Percentiles rank a stretch among this genome's conserved stretches.
phyloP scores from a whole-genome alignment of 2,888 invertebrate species.

The Colostygia pectinataria region DNA sequence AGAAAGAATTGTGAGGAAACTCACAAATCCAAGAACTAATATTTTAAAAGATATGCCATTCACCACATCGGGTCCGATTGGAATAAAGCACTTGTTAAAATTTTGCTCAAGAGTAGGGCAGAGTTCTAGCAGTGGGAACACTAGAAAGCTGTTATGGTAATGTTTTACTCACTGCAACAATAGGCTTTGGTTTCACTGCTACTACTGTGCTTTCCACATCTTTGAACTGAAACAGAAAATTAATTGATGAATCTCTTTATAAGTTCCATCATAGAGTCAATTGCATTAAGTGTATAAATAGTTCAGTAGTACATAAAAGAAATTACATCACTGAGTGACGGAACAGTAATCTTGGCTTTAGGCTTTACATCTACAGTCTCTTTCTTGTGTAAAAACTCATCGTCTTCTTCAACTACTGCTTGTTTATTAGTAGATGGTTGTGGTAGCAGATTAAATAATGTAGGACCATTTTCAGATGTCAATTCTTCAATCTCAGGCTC shows the following conservation, averaged over 20 bases:
- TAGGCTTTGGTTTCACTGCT: conserved; percentile 65
- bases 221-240: conserved; percentile 73
- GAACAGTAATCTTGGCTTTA: conserved; percentile 86
- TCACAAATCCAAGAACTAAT: too few relatives aligned
- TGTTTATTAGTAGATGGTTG: conserved; percentile 67
- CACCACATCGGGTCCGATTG: too few relatives aligned
- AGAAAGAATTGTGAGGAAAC: too few relatives aligned
- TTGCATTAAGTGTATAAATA: too few relatives aligned
- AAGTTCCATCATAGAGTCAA: too few relatives aligned
- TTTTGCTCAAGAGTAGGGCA: too few relatives aligned
- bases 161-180: conserved; percentile 74
- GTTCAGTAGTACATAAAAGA: too few relatives aligned
- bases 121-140: too few relatives aligned
- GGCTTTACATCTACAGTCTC: conserved; percentile 67
- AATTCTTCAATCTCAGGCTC: conserved; percentile 1
- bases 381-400: conserved; percentile 85
- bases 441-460: conserved; percentile 72
- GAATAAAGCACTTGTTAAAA: too few relatives aligned
- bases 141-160: too few relatives aligned
- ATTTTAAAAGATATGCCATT: too few relatives aligned
- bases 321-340: conserved; percentile 85
- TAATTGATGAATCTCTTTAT: conserved; percentile 2
- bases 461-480: conserved; percentile 34
- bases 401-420: conserved; percentile 81
- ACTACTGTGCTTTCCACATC: conserved; percentile 78